Evolutionary conservation across 2,797 vertebrate genomes (phyloP).

Genomic region (Onychomys leucogaster): DNA sequence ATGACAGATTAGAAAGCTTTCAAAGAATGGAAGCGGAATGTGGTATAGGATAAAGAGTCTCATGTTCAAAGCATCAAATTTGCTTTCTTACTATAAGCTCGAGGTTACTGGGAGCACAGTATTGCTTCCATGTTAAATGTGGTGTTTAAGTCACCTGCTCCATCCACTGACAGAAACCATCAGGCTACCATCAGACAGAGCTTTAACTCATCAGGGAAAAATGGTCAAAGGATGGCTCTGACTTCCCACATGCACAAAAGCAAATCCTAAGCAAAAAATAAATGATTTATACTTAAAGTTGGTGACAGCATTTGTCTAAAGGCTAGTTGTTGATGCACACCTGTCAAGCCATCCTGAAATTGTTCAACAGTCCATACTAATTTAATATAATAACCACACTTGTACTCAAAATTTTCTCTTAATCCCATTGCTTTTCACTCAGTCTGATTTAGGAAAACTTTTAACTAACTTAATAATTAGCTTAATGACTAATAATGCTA

Average conservation of each 20-base stretch:
- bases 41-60: neutral
- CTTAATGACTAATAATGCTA: slow-evolving; percentile 56
- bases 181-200: slow-evolving; percentile 7
- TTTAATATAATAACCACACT: slow-evolving; percentile 66
- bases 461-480: slow-evolving; percentile 61
- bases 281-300: neutral
- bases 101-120: neutral
- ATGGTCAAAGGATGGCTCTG: neutral
- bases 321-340: neutral
- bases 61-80: slow-evolving; percentile 11
- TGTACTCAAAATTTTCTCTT: slow-evolving; percentile 35
- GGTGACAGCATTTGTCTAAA: neutral
- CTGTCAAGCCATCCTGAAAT: slow-evolving; percentile 44
- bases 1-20: neutral
- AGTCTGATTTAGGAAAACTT: slow-evolving; percentile 20
- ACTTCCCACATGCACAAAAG: slow-evolving; percentile 13
- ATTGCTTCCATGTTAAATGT: neutral
- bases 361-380: slow-evolving; percentile 26
- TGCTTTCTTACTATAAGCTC: neutral
- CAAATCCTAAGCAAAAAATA: slow-evolving; percentile 11
- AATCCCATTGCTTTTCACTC: slow-evolving; percentile 57
- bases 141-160: neutral
- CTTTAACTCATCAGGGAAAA: neutral
- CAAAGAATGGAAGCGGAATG: slow-evolving; percentile 29
- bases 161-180: neutral